A percentile compares a stretch with the other conserved stretches of the same genome.
These are phyloP conservation scores for Hippoglossus stenolepis DNA, from an alignment of 2,113 vertebrate genomes.

Conservation along the genomic window DNA sequence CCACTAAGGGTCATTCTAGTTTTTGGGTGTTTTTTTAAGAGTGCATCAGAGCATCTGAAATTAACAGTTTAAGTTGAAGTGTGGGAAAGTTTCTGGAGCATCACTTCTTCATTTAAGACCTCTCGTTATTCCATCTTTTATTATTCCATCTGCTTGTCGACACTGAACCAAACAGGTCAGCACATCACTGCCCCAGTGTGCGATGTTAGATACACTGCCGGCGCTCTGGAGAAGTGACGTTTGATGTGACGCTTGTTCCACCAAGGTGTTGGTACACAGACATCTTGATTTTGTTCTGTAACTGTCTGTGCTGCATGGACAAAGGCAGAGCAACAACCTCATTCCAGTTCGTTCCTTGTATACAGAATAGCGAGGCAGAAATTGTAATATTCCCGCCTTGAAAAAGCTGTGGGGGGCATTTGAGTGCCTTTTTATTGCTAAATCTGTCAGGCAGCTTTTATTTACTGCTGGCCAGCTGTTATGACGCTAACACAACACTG, in stretches of 20 bases:
- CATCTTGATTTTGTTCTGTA: background rate
- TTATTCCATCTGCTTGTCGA: too few species aligned
- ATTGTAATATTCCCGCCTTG: background rate
- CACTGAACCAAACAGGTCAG: too few species aligned
- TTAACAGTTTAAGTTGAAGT: constrained; percentile 39
- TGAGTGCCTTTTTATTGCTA: background rate
- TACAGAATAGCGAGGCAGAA: constrained; percentile 3
- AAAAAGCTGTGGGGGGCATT: background rate
- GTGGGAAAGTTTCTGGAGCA: constrained; percentile 7
- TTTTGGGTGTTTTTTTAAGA: too few species aligned
- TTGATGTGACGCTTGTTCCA: background rate
- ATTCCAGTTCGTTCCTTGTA: background rate
- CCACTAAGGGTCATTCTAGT: too few species aligned
- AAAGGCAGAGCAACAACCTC: background rate
- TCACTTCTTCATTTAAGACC: too few species aligned
- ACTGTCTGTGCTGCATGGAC: background rate
- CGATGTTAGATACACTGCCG: too few species aligned
- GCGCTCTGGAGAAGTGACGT: too few species aligned
- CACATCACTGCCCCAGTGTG: too few species aligned
- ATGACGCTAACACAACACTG: background rate
- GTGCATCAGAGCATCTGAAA: too few species aligned
- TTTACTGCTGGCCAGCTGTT: background rate
- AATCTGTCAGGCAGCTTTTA: background rate
- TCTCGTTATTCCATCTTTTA: too few species aligned
- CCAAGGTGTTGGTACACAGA: too few species aligned